These are phyloP conservation scores for Pseudomyrmex sp. DNA, from an alignment of 1,140 invertebrate genomes.

Conservation along the genomic window DNA sequence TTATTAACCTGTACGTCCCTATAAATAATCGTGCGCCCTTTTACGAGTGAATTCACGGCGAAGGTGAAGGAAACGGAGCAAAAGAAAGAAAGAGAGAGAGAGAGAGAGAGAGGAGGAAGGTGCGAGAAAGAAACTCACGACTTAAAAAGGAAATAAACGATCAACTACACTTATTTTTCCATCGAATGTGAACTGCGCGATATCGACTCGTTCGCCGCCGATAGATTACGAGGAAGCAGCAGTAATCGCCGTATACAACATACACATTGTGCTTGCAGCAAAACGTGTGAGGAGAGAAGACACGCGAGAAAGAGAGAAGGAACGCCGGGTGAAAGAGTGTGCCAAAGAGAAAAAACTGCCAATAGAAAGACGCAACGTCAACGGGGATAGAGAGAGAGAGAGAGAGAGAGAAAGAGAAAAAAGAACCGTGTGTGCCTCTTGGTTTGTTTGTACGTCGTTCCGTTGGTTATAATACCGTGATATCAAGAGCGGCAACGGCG, in stretches of 20 bases:
- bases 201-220: constrained; percentile 1
- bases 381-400: neutral
- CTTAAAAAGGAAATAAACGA: too few species aligned
- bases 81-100: neutral
- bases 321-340: constrained; percentile 29
- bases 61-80: constrained; percentile 28
- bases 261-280: neutral
- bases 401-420: neutral
- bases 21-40: constrained; percentile 54
- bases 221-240: constrained; percentile 15
- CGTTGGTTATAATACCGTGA: neutral
- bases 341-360: constrained; percentile 35
- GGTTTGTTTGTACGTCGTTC: neutral
- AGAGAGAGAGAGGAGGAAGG: neutral
- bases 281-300: neutral
- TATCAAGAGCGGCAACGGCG: constrained; percentile 21
- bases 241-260: neutral
- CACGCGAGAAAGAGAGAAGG: constrained; percentile 9
- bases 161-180: too few species aligned
- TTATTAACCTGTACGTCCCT: constrained; percentile 50
- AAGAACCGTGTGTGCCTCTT: constrained; percentile 24
- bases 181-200: neutral
- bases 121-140: neutral
- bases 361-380: constrained; percentile 26
- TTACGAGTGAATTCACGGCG: constrained; percentile 46